Evolutionary conservation across 92 coral and sea anemone species (phyloP).

Genomic region (Ricordea florida): DNA sequence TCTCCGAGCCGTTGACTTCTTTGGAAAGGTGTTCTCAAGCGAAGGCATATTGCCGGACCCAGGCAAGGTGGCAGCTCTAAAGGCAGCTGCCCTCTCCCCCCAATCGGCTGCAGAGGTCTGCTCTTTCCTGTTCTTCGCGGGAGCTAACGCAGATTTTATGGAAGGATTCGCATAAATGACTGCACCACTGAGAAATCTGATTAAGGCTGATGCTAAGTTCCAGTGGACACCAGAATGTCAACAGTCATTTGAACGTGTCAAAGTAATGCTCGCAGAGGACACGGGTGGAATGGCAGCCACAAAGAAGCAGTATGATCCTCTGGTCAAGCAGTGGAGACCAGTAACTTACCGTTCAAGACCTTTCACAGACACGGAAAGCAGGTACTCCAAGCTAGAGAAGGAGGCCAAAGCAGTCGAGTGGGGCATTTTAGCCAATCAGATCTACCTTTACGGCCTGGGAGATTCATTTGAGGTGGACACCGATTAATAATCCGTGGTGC

Average conservation of each 20-base stretch:
- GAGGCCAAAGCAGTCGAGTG: conserved; percentile 41
- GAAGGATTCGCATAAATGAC: not conserved
- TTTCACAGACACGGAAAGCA: conserved; percentile 5
- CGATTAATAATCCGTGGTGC: conserved; percentile 36
- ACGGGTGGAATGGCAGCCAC: conserved; percentile 9
- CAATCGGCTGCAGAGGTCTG: conserved; percentile 2
- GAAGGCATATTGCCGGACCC: conserved; percentile 22
- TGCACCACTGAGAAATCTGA: not conserved
- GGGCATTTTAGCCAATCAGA: conserved; percentile 33
- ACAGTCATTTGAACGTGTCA: too few relatives aligned
- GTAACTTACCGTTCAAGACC: conserved; percentile 24
- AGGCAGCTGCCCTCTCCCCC: too few relatives aligned
- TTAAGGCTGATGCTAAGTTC: not conserved
- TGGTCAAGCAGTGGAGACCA: conserved; percentile 11
- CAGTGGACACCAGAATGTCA: not conserved
- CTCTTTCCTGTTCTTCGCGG: not conserved
- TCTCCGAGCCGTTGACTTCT: not conserved
- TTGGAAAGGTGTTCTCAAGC: conserved; percentile 11
- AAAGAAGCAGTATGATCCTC: conserved; percentile 44
- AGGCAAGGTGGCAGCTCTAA: conserved; percentile 19
- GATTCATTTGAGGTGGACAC: conserved; percentile 30
- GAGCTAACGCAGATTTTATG: not conserved
- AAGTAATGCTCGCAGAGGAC: not conserved
- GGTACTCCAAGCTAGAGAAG: conserved; percentile 32
- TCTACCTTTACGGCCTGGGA: conserved; percentile 26